Percentiles rank a stretch among this genome's conserved stretches.
These are phyloP conservation scores for Sphyrna mokarran DNA, from an alignment of 2,113 vertebrate species.

Conservation along the genomic window DNA sequence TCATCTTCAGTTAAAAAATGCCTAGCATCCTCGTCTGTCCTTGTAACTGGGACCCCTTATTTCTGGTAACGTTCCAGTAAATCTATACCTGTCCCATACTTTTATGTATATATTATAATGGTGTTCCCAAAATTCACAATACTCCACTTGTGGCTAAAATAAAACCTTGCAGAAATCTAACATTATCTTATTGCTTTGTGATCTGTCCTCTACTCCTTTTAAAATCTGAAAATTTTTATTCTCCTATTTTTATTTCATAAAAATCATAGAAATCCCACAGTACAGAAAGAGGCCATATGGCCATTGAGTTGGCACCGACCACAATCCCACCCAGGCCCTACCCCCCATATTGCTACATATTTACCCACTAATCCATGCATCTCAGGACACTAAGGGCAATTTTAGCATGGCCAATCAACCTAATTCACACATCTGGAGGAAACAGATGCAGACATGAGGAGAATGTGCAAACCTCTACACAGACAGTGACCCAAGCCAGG, in stretches of 20 bases:
- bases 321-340: too few species aligned
- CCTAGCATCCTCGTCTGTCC: not conserved
- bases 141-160: not conserved
- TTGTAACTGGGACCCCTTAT: not conserved
- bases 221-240: not conserved
- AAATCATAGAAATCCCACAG: too few species aligned
- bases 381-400: too few species aligned
- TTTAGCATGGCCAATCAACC: too few species aligned
- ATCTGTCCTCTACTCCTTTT: not conserved
- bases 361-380: too few species aligned
- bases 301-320: too few species aligned
- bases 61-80: not conserved
- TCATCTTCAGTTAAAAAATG: not conserved
- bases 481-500: too few species aligned
- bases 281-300: too few species aligned
- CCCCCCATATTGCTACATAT: too few species aligned
- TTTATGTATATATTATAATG: not conserved
- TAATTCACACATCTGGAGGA: too few species aligned
- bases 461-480: too few species aligned
- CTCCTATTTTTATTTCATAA: not conserved
- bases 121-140: not conserved
- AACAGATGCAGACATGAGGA: too few species aligned
- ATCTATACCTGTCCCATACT: not conserved
- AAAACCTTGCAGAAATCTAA: not conserved
- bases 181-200: not conserved